Base-by-base conservation (phyloP, 2,113 vertebrate species). In the Helogale parvula region DNA sequence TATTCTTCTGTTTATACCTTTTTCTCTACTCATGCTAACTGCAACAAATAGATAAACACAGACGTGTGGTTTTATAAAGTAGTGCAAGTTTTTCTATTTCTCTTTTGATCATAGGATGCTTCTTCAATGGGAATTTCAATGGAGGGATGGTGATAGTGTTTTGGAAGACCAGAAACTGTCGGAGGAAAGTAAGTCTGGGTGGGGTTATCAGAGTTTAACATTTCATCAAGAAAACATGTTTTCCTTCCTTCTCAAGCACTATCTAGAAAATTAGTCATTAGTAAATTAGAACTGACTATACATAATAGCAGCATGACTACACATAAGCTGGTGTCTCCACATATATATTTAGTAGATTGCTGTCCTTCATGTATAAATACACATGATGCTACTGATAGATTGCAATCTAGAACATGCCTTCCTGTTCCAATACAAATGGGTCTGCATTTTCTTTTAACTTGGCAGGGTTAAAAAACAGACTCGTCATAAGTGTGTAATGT, bases 401-500 rank as follows among this genome's bases (percentile, higher is more conserved):
- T 96, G 74, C 60, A 88, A 95, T 95, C 95, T 95, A 76, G 94
- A 98, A 97, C 97, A 92, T 63, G 94, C 91, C 83, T 97, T 96
- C 77, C 88, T 93, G 92, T 66, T 94, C 88, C 71, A 85, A 82
- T 96, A 98, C 93, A 97, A 80, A 96, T 92, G 82, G 65, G 93
- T 93, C 97, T 98, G 98, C 94, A 92, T 92, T 97, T 97, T 97
- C 97, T 98, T 98, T 97, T 38, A 93, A 31, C 85, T 57, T 97
- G 96, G 90, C 87, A 31, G 3, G 47, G 81, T 84, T 97, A 74
- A 97, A 97, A 98, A 97, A 88, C 90, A 95, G 68, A 72, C 95
- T 96, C 82, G 98, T 98, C 98, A 97, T 84, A 97, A 94, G 97
- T 87, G 54, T 96, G 57, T 93, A 98, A 97, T 96, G 97, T 72